phyloP scores from a whole-genome alignment of 2,797 vertebrate genomes.

The Orestias chungarensis region DNA sequence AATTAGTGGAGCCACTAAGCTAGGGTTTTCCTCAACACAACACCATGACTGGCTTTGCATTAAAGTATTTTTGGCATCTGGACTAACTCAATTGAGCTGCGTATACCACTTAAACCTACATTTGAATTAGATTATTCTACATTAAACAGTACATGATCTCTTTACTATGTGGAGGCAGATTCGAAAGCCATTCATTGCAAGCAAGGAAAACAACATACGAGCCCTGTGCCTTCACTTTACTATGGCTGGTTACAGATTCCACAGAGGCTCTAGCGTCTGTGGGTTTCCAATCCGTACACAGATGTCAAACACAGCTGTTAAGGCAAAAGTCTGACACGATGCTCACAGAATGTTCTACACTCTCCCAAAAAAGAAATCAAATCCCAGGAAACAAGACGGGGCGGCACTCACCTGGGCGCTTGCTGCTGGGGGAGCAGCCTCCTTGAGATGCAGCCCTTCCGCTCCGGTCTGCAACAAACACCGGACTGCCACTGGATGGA shows the following conservation, averaged over 20 bases:
- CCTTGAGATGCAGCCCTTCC: slow-evolving; percentile 37
- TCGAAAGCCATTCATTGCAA: background rate
- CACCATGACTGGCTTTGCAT: too few relatives aligned
- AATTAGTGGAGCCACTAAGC: too few relatives aligned
- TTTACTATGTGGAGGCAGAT: background rate
- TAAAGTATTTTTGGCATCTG: too few relatives aligned
- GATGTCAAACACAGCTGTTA: background rate
- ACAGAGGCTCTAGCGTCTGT: background rate
- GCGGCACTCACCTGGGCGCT: slow-evolving; percentile 57
- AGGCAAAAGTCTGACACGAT: background rate
- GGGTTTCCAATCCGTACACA: background rate
- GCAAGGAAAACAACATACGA: background rate
- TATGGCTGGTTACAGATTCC: background rate
- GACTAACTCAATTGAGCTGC: too few relatives aligned
- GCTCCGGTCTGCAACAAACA: slow-evolving; percentile 39
- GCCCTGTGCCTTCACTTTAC: background rate
- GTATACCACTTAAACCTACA: background rate
- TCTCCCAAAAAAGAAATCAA: background rate
- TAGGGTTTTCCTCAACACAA: background rate
- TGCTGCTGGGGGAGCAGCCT: slow-evolving; percentile 36
- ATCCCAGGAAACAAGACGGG: background rate
- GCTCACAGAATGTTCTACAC: background rate
- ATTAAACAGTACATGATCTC: background rate
- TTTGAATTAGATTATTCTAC: background rate
- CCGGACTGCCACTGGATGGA: slow-evolving; percentile 72